Base-by-base conservation (phyloP, 2,888 invertebrate genomes). In the Thymelicus acteon region DNA sequence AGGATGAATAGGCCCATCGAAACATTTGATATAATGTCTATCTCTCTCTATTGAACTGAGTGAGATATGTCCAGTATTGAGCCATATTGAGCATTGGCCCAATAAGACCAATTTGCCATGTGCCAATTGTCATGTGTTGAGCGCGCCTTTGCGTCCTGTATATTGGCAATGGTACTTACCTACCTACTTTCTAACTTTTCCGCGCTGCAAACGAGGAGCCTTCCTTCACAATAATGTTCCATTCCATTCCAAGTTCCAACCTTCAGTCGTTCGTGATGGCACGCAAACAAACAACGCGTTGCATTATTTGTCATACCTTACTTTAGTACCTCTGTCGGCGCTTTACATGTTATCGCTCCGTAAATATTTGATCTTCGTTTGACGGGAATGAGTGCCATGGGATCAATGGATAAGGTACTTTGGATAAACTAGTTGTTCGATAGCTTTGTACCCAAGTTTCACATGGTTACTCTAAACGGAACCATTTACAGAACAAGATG, bases 321-420 rank as follows among this genome's bases (percentile, higher is more conserved):
- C 47, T 40, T 57, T 67, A 63, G 70, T 72, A 72, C 68, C 67
- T 79, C 83, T 79, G 80, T 79, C 88, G 87, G 87, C 77, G 76
- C 85, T 83, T 82, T 82, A 81, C 81, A 74, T 75, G 80, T 87
- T 89, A 89, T 88, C 88, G 78, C 72, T 81, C 48, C 47, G 75
- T 80, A 82, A 89, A 89, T 88, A 89, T 89, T 89, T 85, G 80
- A 80, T 75, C 77, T 79, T 76, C 73, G 78, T 79, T 80, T 75
- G 78, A 75, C 76, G 75, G 75, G 73, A 58, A 74, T 73, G 73
- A 75, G 73, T 73, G 74, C 71, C 73, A 75, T 65, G 44, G 58
- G 71, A 71, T 71, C 71, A 71, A 71, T 65, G 65, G 63, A 70
- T 64, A 70, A 58, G 47, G 39, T 44, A 58, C 7, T 58, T 69